A percentile compares a stretch with the other conserved stretches of the same genome.
phyloP scores from a whole-genome alignment of 92 coral and sea anemone species.

The Phenganax stokvisi region DNA sequence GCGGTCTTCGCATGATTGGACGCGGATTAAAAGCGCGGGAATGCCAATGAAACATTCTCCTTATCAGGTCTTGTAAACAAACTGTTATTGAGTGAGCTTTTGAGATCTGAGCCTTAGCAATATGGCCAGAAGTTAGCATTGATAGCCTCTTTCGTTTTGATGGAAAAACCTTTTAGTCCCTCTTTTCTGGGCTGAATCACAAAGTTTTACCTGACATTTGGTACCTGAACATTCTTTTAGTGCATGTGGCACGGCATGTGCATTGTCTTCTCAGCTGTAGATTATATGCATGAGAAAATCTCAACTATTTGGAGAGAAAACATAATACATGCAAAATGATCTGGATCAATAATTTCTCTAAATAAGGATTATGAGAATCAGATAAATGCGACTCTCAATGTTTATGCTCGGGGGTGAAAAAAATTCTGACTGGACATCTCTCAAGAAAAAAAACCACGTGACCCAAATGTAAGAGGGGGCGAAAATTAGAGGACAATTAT shows the following conservation, averaged over 20 bases:
- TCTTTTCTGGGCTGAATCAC: background rate
- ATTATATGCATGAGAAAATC: conserved; percentile 8
- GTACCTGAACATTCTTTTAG: background rate
- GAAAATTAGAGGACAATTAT: conserved; percentile 1
- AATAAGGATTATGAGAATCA: background rate
- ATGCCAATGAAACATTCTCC: conserved; percentile 6
- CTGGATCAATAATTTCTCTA: background rate
- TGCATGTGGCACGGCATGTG: conserved; percentile 5
- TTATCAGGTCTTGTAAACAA: conserved; percentile 18
- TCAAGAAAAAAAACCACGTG: background rate
- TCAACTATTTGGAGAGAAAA: conserved; percentile 14
- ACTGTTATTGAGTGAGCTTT: conserved; percentile 6
- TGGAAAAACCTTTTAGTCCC: background rate
- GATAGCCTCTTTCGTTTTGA: background rate
- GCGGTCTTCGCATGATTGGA: conserved; percentile 11
- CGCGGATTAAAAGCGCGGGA: conserved; percentile 27
- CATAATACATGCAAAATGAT: conserved; percentile 1
- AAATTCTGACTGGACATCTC: background rate
- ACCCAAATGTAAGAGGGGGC: background rate
- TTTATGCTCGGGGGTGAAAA: background rate
- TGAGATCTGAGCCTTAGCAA: background rate
- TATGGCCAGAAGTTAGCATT: background rate
- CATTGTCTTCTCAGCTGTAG: conserved; percentile 13
- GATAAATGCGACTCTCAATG: no score
- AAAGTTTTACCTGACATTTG: background rate